phyloP scores from a whole-genome alignment of 2,888 invertebrate species.

The Choristoneura rosaceana region DNA sequence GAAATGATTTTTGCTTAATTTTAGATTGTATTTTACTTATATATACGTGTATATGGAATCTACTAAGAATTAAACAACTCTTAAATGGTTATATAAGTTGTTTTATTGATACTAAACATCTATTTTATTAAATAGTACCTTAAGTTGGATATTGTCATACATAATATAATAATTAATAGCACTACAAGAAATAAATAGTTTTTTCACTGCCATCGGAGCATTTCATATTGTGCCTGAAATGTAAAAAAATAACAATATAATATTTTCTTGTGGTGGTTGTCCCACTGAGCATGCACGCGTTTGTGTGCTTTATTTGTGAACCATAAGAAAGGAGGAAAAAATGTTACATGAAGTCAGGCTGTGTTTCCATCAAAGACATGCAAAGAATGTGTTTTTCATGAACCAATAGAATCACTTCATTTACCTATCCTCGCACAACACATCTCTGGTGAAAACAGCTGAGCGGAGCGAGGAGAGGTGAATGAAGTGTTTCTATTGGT shows the following conservation, averaged over 20 bases:
- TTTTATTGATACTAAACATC: conserved; percentile 33
- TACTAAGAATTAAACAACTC: conserved; percentile 13
- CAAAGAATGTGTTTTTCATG: too few species aligned
- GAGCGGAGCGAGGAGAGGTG: too few species aligned
- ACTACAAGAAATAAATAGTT: conserved; percentile 14
- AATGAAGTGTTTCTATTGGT: too few species aligned
- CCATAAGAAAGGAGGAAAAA: too few species aligned
- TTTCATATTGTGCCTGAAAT: conserved; percentile 21
- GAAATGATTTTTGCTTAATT: conserved; percentile 97
- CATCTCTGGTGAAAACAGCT: too few species aligned
- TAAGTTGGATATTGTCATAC: conserved; percentile 7
- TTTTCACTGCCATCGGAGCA: conserved; percentile 14
- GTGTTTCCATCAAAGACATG: too few species aligned
- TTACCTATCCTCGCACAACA: too few species aligned
- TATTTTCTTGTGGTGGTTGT: too few species aligned
- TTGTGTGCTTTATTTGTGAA: too few species aligned
- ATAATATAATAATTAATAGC: conserved; percentile 17
- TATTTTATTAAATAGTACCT: conserved; percentile 21
- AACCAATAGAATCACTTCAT: too few species aligned
- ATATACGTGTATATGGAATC: background rate
- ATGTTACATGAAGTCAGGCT: too few species aligned
- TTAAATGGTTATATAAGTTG: conserved; percentile 9
- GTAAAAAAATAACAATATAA: background rate
- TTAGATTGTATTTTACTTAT: conserved; percentile 14
- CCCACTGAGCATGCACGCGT: too few species aligned